Evolutionary conservation across 2,888 invertebrate species (phyloP), one percentile per base, ranked within the genome.

Genomic region (Drosophila fulvimacula): DNA sequence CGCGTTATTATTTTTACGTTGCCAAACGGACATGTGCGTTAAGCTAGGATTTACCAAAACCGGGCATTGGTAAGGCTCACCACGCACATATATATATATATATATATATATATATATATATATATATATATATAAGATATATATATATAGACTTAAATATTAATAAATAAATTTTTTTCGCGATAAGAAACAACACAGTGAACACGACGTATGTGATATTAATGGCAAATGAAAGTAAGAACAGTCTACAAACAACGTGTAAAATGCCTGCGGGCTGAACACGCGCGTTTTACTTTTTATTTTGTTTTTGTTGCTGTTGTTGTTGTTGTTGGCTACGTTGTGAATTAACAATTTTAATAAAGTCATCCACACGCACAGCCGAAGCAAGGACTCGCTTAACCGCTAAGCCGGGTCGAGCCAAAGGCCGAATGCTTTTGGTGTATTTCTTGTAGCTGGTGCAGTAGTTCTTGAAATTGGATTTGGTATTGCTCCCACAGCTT

Each of bases 301-400:
- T 38, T 38, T 52, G n/a, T 55, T 60, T 0, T 24, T 48, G 13
- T 19, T 34, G 1, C 13, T 41, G 19, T 38, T 21, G 5, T 30
- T 39, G 17, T 44, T 38, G 17, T 36, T 56, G 27, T 58, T 61
- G 60, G 75, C 63, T 53, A 66, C 70, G 48, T 57, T 67, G 65
- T 63, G 70, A 66, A 67, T 71, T 84, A 77, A 74, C 61, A 81
- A 85, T 83, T 82, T 89, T 84, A 86, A 86, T 86, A 89, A 84
- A 87, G 86, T 80, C 82, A 87, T 87, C 56, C 59, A 72, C 87
- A 85, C 88, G 89, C 84, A 83, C 81, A 66, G 65, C 76, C 76
- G 74, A 38, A 52, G 57, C 56, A 62, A 55, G 79, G 79, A 48
- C 74, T 78, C 56, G 63, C 36, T 69, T 65, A 57, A 69, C 61